Base-by-base conservation (phyloP, 2,888 invertebrate genomes). In the Hyles lineata region DNA sequence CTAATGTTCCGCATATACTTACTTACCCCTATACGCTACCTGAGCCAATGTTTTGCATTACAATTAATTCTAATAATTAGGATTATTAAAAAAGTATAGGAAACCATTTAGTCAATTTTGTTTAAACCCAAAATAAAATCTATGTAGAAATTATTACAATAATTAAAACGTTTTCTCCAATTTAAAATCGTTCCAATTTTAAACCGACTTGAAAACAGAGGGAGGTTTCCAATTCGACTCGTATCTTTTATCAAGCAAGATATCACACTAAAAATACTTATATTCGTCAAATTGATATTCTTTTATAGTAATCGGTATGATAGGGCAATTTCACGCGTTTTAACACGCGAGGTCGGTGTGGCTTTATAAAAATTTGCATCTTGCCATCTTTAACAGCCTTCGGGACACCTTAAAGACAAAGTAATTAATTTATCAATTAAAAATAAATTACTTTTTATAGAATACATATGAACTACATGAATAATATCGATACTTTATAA, bases 261-360 rank as follows among this genome's bases (percentile, higher is more conserved):
- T 55, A n/a, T n/a, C 55, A 55, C 19, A 7, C 19, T 55, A 15
- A 60, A 60, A 60, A 59, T 59, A 60, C 25, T 35, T 15, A 15
- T 23, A 50, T 5, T 67, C 25, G 7, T 67, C 17, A 67, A 50
- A 50, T 17, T 43, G 8, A 43, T 25, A 67, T 43, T 35, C 15
- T 67, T 67, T 50, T 17, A 21, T 7, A 67, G 23, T 21, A 67
- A 50, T 43, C 67, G 43, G 43, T 67, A 4, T 50, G 50, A 50
- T 67, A 67, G 67, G 50, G 67, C 23, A 67, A 67, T 67, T 67
- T 67, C 67, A 67, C 67, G 67, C 67, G 17, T 25, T 67, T 67
- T 67, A 67, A 50, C 67, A 50, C 50, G 67, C 43, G 23, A 67
- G 67, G 23, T 23, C 23, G 50, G 67, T 67, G 50, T 7, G 43